phyloP scores from a whole-genome alignment of 2,888 invertebrate genomes.

The Phyllotreta cruciferae region DNA sequence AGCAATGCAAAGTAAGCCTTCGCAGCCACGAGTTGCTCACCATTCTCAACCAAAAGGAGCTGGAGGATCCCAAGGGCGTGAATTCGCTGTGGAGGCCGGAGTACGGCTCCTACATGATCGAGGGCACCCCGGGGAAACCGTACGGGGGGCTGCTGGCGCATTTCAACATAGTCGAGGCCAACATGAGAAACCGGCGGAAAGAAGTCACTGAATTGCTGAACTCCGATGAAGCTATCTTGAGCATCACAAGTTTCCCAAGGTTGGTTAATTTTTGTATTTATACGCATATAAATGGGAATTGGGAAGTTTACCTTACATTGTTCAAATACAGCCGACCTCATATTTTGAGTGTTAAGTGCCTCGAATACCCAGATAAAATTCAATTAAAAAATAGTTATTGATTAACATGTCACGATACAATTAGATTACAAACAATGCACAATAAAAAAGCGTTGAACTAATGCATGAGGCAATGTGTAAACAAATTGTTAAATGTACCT shows the following conservation, averaged over 20 bases:
- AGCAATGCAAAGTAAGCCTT: constrained; percentile 85
- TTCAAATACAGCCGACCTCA: too few relatives aligned
- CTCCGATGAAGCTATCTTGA: constrained; percentile 84
- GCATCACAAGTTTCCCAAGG: constrained; percentile 94
- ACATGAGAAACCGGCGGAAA: constrained; percentile 90
- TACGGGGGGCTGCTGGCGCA: constrained; percentile 95
- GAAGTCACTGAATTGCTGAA: constrained; percentile 80
- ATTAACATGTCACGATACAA: too few relatives aligned
- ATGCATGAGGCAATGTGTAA: too few relatives aligned
- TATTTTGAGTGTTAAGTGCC: too few relatives aligned
- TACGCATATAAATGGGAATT: too few relatives aligned
- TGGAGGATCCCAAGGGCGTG: constrained; percentile 75
- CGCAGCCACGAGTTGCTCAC: constrained; percentile 81
- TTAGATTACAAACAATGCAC: too few relatives aligned
- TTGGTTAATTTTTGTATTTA: constrained; percentile 54
- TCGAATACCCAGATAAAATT: too few relatives aligned
- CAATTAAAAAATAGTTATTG: too few relatives aligned
- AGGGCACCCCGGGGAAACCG: constrained; percentile 96
- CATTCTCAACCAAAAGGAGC: constrained; percentile 82
- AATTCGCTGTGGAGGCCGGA: constrained; percentile 97
- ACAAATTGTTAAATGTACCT: too few relatives aligned
- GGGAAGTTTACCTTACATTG: too few relatives aligned
- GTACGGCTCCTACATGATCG: constrained; percentile 98
- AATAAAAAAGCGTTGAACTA: too few relatives aligned
- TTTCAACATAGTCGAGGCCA: constrained; percentile 97